Evolutionary conservation across 1,140 invertebrate genomes (phyloP).

Genomic region (Drosophila yakuba): DNA sequence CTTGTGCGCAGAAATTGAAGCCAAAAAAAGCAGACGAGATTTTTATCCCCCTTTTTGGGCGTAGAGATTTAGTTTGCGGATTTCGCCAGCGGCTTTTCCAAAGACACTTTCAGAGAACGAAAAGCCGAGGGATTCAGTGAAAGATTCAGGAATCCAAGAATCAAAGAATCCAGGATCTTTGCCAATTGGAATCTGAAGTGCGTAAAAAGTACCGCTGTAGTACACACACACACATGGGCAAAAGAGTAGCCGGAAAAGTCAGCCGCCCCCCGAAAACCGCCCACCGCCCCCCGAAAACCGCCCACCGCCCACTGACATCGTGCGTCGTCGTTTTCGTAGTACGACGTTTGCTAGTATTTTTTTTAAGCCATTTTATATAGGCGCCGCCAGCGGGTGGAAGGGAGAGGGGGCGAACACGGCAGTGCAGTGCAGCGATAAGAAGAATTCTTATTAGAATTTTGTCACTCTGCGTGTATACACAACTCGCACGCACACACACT

Average conservation of each 20-base stretch:
- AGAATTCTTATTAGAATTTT: slow-evolving; percentile 76
- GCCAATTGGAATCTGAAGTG: slow-evolving; percentile 16
- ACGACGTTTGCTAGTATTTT: slow-evolving; percentile 72
- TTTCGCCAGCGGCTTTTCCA: not conserved
- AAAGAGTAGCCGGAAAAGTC: slow-evolving; percentile 69
- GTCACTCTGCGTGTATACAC: slow-evolving; percentile 74
- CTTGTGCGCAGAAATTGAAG: slow-evolving; percentile 57
- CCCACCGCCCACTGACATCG: slow-evolving; percentile 29
- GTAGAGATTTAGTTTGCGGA: slow-evolving; percentile 18
- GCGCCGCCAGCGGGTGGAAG: not conserved
- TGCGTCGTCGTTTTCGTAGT: slow-evolving; percentile 74
- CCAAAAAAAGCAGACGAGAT: slow-evolving; percentile 43
- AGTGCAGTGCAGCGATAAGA: slow-evolving; percentile 52
- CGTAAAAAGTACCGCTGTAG: slow-evolving; percentile 28
- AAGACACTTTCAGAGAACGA: not conserved
- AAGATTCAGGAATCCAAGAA: not conserved
- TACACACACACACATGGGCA: slow-evolving; percentile 29
- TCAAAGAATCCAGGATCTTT: not conserved
- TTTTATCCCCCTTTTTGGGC: slow-evolving; percentile 29
- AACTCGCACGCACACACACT: slow-evolving; percentile 47
- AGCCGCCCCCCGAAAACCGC: slow-evolving; percentile 30
- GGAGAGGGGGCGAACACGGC: not conserved
- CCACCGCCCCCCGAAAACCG: slow-evolving; percentile 31
- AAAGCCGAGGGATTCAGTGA: not conserved
- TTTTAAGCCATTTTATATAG: slow-evolving; percentile 46